These are phyloP conservation scores for Actinemys pallida DNA, from an alignment of 2,113 vertebrate species.

Conservation along the genomic window DNA sequence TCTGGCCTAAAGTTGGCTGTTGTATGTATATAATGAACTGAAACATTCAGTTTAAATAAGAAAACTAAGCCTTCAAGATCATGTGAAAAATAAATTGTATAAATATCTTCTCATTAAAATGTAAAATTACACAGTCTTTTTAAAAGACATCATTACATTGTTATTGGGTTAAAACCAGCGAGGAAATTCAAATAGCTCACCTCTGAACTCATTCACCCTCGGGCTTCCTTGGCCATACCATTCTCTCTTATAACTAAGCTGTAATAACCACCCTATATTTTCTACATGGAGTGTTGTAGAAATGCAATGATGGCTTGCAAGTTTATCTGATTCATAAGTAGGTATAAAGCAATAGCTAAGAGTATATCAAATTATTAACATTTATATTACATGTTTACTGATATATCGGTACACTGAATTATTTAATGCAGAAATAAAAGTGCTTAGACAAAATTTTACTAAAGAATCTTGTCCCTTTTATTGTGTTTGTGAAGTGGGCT, in stretches of 20 bases:
- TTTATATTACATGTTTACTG: neutral
- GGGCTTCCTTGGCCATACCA: constrained; percentile 8
- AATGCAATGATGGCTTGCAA: neutral
- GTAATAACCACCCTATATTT: constrained; percentile 6
- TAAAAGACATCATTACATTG: constrained; percentile 47
- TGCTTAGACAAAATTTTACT: neutral
- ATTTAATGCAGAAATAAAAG: neutral
- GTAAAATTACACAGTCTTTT: constrained; percentile 16
- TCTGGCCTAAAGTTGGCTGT: neutral
- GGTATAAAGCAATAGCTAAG: neutral
- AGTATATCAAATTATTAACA: neutral
- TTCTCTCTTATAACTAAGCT: neutral
- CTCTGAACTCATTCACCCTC: constrained; percentile 18
- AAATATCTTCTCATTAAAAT: neutral
- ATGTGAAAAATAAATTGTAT: neutral
- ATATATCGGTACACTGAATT: neutral
- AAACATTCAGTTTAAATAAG: neutral
- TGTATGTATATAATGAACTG: neutral
- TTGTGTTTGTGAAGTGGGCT: neutral
- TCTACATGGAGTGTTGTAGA: neutral
- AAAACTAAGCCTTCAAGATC: neutral
- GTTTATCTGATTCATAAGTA: neutral
- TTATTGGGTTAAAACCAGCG: constrained; percentile 41
- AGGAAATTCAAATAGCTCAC: constrained; percentile 28
- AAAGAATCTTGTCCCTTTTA: neutral